Base-by-base conservation (phyloP, 30 jellyfish, hydroid and myxozoan genomes). In the Sanderia malayensis region DNA sequence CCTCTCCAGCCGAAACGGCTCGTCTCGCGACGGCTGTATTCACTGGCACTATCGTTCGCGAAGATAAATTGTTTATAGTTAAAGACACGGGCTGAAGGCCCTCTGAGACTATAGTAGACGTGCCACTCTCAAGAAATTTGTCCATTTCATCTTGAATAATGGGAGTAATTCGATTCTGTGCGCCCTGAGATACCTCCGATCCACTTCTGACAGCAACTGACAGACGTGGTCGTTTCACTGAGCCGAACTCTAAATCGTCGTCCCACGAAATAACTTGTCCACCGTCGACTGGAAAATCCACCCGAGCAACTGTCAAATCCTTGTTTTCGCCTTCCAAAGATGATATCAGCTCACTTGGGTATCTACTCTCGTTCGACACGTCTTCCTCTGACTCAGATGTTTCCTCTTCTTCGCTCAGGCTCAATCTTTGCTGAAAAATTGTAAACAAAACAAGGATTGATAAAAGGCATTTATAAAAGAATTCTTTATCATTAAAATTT, bases 201-300 rank as follows among this genome's bases (percentile, higher is more conserved):
- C 86, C 86, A 44, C 97, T 89, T 44, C 79, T 74, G 29, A 89
- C 97, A 33, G 92, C 70, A n/a, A 89, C 97, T 1, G 86, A 52
- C 47, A 89, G 59, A 37, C 90, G 84, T 25, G 97, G 97, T 71
- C 87, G 78, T 69, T 78, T 80, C 45, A 37, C 84, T 19, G 95
- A 78, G 46, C 84, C 97, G 78, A 67, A 65, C 55, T 73, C 94
- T 7, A 82, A 64, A 58, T 89, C 86, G 65, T 82, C 92, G 30
- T 72, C 83, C 96, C 96, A 87, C 44, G 91, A 73, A 11, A 89
- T 76, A 23, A 82, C 86, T 46, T 81, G 88, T 11, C 89, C 95
- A 8, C 95, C 95, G 44, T 75, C 80, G 20, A 86, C 65, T 0
- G 96, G 87, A 25, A 65, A 71, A 59, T 85, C 96, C 0, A 80